Percentiles rank a stretch among this genome's conserved stretches.
These are phyloP conservation scores for Euglossa dilemma DNA, from an alignment of 1,140 invertebrate genomes.

Conservation along the genomic window DNA sequence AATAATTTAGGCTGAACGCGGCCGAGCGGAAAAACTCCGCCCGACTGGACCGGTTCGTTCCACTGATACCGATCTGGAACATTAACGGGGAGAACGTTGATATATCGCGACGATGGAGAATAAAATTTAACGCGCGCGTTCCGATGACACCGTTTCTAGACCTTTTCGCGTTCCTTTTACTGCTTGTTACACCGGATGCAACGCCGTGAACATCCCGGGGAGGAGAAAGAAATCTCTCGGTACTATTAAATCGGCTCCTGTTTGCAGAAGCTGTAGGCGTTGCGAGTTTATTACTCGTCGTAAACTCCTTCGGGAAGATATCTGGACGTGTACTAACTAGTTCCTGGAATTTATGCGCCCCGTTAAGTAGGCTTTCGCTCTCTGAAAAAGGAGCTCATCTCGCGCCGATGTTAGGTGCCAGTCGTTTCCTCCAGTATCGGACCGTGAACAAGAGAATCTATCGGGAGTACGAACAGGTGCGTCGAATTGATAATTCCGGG, in stretches of 20 bases:
- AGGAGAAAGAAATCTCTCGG: not conserved
- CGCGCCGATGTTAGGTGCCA: not conserved
- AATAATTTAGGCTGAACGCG: not conserved
- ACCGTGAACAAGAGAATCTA: not conserved
- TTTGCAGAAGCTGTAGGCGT: constrained; percentile 25
- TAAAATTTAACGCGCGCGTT: constrained; percentile 1
- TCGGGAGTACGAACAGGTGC: not conserved
- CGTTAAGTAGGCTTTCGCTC: constrained; percentile 13
- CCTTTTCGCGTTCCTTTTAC: constrained; percentile 2
- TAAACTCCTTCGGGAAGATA: constrained; percentile 16
- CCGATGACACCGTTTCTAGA: not conserved
- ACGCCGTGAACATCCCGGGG: too few relatives aligned
- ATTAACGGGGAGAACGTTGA: not conserved
- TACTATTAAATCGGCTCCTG: constrained; percentile 1
- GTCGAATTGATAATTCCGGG: not conserved
- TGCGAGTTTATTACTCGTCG: constrained; percentile 25
- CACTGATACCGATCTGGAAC: not conserved
- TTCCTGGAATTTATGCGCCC: constrained; percentile 30
- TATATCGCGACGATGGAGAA: not conserved
- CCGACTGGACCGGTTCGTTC: not conserved
- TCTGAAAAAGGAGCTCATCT: not conserved
- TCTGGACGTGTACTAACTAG: constrained; percentile 7
- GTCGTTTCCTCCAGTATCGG: not conserved
- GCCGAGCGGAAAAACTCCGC: too few relatives aligned
- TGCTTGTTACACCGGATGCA: constrained; percentile 18